Percentiles rank a stretch among this genome's conserved stretches.
These are phyloP conservation scores for Choloepus hoffmanni DNA, from an alignment of 2,113 vertebrate species.

Conservation along the genomic window DNA sequence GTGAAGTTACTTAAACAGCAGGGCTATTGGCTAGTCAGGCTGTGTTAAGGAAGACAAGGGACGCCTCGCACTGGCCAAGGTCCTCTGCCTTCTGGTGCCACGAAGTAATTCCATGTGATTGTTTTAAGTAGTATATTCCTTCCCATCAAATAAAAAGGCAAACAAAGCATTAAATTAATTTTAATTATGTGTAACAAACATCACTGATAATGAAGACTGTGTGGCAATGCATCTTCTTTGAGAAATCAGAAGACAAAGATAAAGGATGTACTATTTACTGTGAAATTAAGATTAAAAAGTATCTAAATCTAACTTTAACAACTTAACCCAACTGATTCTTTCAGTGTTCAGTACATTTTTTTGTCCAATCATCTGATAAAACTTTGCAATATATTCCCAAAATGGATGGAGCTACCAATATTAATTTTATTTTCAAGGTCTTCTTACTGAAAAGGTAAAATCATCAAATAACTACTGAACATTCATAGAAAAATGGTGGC, in stretches of 20 bases:
- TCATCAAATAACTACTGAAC: slow-evolving; percentile 21
- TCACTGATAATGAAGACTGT: not conserved
- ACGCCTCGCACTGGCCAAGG: not conserved
- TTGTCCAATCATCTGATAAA: slow-evolving; percentile 24
- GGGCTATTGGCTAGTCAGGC: not conserved
- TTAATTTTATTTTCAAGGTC: slow-evolving; percentile 33
- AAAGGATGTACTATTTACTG: not conserved
- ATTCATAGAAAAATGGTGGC: not conserved
- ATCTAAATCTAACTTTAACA: slow-evolving; percentile 22
- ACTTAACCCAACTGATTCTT: not conserved
- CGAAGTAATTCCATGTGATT: not conserved
- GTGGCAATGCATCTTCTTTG: not conserved
- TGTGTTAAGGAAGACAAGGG: not conserved
- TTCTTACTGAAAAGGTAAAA: not conserved
- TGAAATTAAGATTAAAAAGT: slow-evolving; percentile 11
- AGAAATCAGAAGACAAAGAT: slow-evolving; percentile 30
- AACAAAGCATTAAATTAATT: slow-evolving; percentile 3
- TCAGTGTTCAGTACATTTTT: not conserved
- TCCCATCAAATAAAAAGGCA: not conserved
- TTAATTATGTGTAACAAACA: slow-evolving; percentile 22
- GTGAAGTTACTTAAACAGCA: not conserved
- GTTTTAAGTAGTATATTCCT: not conserved
- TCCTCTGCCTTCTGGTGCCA: not conserved
- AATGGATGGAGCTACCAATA: not conserved
- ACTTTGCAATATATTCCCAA: not conserved